Evolutionary conservation across 2,888 invertebrate genomes (phyloP), one percentile per base, ranked within the genome.

Genomic region (Noctua janthe): DNA sequence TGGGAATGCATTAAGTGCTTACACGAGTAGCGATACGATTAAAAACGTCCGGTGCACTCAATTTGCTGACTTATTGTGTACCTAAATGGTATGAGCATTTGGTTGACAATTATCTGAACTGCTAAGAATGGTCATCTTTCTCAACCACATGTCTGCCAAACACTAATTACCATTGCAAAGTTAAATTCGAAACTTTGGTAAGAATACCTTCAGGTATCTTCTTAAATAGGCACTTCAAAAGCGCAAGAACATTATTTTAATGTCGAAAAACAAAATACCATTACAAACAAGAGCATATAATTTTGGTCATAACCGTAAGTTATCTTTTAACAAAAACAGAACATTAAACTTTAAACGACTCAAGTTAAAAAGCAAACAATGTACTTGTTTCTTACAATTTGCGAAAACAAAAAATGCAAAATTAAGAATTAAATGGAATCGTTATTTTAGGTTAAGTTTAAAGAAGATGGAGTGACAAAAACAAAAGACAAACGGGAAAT

Each of bases 271-370:
- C 17, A 51, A 74, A 76, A 81, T 54, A 39, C 29, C 39, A 74
- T 73, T 59, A 70, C 47, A 62, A 73, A 75, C 39, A 84, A 71
- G 23, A 70, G 17, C 62, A 23, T 47, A 64, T 29, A 29, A 29
- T 29, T 29, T 29, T 29, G 29, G 29, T 29, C 29, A 66, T 51
- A 75, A 73, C 62, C n/a, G 35, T 81, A 35, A 71, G 23, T 69
- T 71, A 69, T 47, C n/a, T 47, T 69, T 71, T 47, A 85, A 74
- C 67, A 78, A 85, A 29, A 85, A 85, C 56, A 59, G 39, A 56
- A 20, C 51, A 78, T 74, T 76, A 39, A 74, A 76, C 35, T 81
- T 64, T 15, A 81, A 85, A 85, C 51, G 73, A 64, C 67, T 56
- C 39, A 76, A 71, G 56, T 81, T 64, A 76, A 76, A 54, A 71